Evolutionary conservation across 2,113 vertebrate genomes (phyloP).

Genomic region (Strix aluco): DNA sequence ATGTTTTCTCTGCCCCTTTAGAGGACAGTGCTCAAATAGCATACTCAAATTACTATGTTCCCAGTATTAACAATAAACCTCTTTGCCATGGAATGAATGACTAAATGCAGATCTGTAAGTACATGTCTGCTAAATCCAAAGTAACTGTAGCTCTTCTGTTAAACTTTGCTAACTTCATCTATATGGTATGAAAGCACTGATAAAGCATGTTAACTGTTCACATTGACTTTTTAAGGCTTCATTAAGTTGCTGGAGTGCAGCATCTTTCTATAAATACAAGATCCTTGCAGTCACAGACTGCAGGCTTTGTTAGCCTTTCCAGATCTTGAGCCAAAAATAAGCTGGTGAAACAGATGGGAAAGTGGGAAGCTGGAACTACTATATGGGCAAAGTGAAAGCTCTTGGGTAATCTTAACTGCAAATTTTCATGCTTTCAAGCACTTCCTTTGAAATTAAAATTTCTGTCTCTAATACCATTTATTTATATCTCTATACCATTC

Average conservation of each 20-base stretch:
- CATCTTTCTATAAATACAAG: slow-evolving; percentile 5
- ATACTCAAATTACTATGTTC: neutral
- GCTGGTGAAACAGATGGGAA: slow-evolving; percentile 43
- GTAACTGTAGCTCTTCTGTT: slow-evolving; percentile 27
- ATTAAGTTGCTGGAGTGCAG: neutral
- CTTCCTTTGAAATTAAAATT: neutral
- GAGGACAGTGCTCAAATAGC: neutral
- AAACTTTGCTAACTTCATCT: slow-evolving; percentile 24
- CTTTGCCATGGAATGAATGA: neutral
- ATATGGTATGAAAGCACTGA: slow-evolving; percentile 13
- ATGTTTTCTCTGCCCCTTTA: neutral
- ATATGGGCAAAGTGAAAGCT: neutral
- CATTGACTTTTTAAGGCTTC: neutral
- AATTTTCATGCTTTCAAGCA: neutral
- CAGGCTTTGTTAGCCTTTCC: slow-evolving; percentile 43
- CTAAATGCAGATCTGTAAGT: neutral
- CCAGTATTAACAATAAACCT: neutral
- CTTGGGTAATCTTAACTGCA: neutral
- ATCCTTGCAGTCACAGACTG: neutral
- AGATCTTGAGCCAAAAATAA: slow-evolving; percentile 55
- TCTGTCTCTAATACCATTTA: neutral
- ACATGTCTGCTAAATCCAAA: neutral
- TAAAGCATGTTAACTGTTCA: neutral
- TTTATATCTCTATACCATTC: neutral
- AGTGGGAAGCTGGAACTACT: slow-evolving; percentile 44